Base-by-base conservation (phyloP, 2,797 vertebrate genomes). In the Channa striata region DNA sequence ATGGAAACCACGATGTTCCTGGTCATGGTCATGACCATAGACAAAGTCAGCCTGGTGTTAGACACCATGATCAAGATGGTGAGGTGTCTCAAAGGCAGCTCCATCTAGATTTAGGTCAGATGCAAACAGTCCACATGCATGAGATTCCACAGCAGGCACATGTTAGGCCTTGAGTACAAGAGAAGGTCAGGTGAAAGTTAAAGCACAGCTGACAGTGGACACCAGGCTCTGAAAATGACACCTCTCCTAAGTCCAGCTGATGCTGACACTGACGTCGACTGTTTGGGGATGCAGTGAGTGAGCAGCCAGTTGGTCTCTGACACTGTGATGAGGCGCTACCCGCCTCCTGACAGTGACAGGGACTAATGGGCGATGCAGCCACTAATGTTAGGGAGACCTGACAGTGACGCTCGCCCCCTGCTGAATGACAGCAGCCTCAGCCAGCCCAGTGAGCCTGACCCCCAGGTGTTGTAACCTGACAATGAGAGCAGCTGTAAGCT, bases 201-300 rank as follows among this genome's bases (percentile, higher is more conserved):
- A 92, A 93, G 68, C 85, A 94, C 91, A 94, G 87, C 89, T 99
- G 98, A 95, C 93, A 94, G 33, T 82, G 91, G 92, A 56, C 83
- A 82, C 68, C 68, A 59, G 88, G 79, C 78, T 88, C 92, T 63
- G 89, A 94, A 74, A 67, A 66, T 1, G 89, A 83, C 21, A 74
- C 79, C 12, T 1, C 73, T 61, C 79, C 70, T 16, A 69, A 91
- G 20, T 83, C 88, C 77, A 97, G 94, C 92, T 99, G 98, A 95
- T 98, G 96, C 90, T 99, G 98, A 92, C 97, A 99, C 87, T 99
- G 98, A 82, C 95, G 97, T 63, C 95, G 95, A 91, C 92, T 98
- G 93, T 84, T 97, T 56, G 94, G 92, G 57, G 92, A 93, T 8
- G 89, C 92, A 49, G 82, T 81, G 19, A 68, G 78, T 33, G 88